Percentiles rank a stretch among this genome's conserved stretches.
Evolutionary conservation across 2,113 vertebrate genomes (phyloP).

Genomic region (Anguilla japonica): DNA sequence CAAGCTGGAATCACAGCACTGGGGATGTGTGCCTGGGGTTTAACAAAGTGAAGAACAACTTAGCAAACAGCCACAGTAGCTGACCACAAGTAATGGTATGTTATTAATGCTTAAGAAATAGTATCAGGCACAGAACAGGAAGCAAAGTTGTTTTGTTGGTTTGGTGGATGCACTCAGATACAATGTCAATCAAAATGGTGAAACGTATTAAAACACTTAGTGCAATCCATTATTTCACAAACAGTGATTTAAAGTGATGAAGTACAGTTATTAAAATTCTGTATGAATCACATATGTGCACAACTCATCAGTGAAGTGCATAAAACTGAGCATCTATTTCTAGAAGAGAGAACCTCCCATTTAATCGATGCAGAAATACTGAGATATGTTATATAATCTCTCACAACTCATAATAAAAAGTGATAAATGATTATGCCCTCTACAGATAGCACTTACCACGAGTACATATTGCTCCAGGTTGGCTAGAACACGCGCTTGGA

Average conservation of each 20-base stretch:
- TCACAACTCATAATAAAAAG: not conserved
- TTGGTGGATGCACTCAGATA: no score
- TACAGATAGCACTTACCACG: not conserved
- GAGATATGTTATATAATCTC: not conserved
- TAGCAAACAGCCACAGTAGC: not conserved
- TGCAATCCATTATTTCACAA: not conserved
- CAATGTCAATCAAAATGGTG: no score
- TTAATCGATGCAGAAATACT: not conserved
- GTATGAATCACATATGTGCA: not conserved
- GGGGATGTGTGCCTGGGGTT: conserved; percentile 44
- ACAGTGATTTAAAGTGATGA: not conserved
- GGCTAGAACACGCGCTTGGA: not conserved
- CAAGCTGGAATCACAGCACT: conserved; percentile 42
- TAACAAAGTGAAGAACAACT: not conserved
- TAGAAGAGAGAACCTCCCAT: not conserved
- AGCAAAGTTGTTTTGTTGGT: no score
- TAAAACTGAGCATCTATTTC: not conserved
- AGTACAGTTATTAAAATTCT: not conserved
- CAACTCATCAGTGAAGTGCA: not conserved
- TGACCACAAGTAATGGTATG: not conserved
- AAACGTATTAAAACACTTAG: not conserved
- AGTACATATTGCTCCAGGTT: not conserved
- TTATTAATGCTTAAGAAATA: not conserved
- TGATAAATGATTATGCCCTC: not conserved
- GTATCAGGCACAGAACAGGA: no score